These are phyloP conservation scores for Gasteruption jaculator DNA, from an alignment of 2,888 invertebrate species.

Conservation along the genomic window DNA sequence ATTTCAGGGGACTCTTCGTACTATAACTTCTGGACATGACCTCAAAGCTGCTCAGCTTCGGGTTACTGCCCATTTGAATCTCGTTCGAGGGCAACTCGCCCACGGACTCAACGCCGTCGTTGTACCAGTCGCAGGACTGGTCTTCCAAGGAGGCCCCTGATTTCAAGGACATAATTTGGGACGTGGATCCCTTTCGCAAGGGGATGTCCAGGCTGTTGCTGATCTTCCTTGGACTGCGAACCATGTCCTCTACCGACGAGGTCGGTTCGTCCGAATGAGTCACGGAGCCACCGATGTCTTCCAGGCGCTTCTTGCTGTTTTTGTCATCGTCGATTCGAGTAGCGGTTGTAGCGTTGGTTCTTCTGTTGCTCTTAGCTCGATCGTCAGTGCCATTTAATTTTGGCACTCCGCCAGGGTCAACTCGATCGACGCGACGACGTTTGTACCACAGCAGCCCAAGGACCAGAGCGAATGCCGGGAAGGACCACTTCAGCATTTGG, in stretches of 20 bases:
- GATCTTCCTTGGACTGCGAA: constrained; percentile 34
- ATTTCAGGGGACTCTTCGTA: constrained; percentile 1
- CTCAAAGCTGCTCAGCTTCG: constrained; percentile 31
- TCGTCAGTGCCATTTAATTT: constrained; percentile 17
- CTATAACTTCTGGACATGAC: constrained; percentile 28
- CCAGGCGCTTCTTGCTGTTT: constrained; percentile 14
- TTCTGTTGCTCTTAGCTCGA: constrained; percentile 11
- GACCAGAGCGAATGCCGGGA: constrained; percentile 75
- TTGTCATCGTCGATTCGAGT: constrained; percentile 21
- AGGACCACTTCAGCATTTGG: constrained; percentile 73
- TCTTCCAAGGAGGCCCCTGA: constrained; percentile 11
- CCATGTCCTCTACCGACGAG: constrained; percentile 25
- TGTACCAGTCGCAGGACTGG: constrained; percentile 33
- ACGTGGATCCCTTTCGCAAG: constrained; percentile 22
- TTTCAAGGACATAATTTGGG: constrained; percentile 19
- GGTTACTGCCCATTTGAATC: constrained; percentile 37
- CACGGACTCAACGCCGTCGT: constrained; percentile 23
- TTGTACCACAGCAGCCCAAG: constrained; percentile 80
- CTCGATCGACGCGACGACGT: constrained; percentile 69
- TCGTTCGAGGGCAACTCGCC: constrained; percentile 25
- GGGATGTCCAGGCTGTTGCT: constrained; percentile 41
- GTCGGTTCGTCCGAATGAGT: constrained; percentile 36
- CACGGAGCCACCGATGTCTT: constrained; percentile 32
- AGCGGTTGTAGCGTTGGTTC: background rate
- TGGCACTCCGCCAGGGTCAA: constrained; percentile 66